These are phyloP conservation scores for Protobothrops flavoviridis DNA, from an alignment of 2,113 vertebrate genomes.

Conservation along the genomic window DNA sequence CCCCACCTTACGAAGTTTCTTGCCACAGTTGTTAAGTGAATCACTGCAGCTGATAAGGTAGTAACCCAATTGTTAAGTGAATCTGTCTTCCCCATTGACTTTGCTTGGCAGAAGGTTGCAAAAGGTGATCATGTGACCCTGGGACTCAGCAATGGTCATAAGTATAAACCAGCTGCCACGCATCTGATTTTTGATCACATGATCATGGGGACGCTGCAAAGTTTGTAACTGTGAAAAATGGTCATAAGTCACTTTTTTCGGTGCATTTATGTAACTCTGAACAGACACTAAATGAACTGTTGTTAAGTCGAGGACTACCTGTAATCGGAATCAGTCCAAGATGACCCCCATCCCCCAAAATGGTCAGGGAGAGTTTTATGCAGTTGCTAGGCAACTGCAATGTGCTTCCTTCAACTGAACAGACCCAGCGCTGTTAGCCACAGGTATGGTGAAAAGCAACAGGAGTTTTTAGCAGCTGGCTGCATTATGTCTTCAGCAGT, in stretches of 20 bases:
- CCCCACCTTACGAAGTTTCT: neutral
- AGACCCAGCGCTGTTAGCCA: neutral
- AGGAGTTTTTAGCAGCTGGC: constrained; percentile 1
- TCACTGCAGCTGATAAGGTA: neutral
- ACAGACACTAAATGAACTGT: neutral
- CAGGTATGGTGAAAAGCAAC: neutral
- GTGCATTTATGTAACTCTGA: no score
- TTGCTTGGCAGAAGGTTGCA: neutral
- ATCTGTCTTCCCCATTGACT: neutral
- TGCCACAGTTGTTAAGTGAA: neutral
- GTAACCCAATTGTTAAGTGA: neutral
- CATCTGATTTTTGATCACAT: no score
- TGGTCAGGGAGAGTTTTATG: neutral
- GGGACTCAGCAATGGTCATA: no score
- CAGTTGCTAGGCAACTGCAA: neutral
- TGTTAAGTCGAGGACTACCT: neutral
- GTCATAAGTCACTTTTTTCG: no score
- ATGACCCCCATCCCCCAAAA: neutral
- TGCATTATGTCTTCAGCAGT: neutral
- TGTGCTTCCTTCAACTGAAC: neutral
- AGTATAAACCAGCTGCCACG: no score
- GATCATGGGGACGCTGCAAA: no score
- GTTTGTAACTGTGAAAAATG: no score
- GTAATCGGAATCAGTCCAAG: neutral
- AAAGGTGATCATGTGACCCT: no score